Conservation (phyloP, 2,797 vertebrate genomes). For the Epinephelus coioides region DNA sequence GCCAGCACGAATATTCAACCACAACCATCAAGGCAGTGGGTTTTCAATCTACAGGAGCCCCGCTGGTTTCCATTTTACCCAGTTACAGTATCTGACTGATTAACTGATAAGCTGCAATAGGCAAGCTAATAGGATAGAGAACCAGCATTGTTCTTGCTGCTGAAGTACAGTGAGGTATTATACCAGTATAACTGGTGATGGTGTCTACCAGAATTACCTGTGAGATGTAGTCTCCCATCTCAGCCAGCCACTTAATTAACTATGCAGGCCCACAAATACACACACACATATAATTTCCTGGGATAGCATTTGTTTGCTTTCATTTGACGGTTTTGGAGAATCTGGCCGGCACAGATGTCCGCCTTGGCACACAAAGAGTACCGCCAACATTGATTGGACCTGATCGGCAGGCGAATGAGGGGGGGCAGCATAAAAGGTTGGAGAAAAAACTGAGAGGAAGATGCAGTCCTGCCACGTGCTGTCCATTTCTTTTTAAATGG, state of each 20-base stretch:
- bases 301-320: conserved; percentile 70
- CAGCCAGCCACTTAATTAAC: conserved; percentile 41
- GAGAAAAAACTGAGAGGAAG: conserved; percentile 38
- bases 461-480: neutral
- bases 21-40: neutral
- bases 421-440: conserved; percentile 37
- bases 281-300: conserved; percentile 37
- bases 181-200: conserved; percentile 7
- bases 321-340: conserved; percentile 56
- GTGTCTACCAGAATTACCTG: conserved; percentile 43
- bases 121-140: conserved; percentile 2
- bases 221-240: conserved; percentile 52
- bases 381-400: conserved; percentile 60
- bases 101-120: neutral
- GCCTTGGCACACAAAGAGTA: conserved; percentile 55
- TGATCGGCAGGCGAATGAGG: conserved; percentile 40
- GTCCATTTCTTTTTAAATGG: conserved; percentile 20
- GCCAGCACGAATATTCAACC: conserved; percentile 13
- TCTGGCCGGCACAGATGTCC: conserved; percentile 67
- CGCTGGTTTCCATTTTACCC: conserved; percentile 16
- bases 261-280: conserved; percentile 25
- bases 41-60: conserved; percentile 1
- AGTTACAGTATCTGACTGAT: conserved; percentile 14
- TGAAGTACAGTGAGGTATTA: conserved; percentile 7
- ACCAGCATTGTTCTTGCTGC: neutral